Evolutionary conservation across 1,140 invertebrate species (phyloP), one percentile per base, ranked within the genome.

Genomic region (Bradynema listronoti): DNA sequence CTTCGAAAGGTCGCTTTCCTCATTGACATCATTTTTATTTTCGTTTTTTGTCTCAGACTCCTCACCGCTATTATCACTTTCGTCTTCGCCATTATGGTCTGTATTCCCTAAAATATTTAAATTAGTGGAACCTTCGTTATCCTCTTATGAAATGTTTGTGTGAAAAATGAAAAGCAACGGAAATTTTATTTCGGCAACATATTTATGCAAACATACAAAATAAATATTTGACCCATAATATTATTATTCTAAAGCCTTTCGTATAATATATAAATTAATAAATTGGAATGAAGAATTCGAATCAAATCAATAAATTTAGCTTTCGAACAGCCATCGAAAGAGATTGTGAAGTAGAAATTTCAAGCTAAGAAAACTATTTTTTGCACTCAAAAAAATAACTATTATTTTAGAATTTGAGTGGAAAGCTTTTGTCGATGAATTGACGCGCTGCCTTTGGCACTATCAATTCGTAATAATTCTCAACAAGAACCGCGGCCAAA

Each of bases 401-500:
- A n/a, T 4, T 3, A 43, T 43, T 3, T 22, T 6, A 4, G 34
- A 50, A 5, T 50, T 4, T 19, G 29, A 16, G 34, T 30, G 4
- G 47, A 50, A 50, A n/a, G 27, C n/a, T 4, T 16, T 25, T 19
- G 9, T 50, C 14, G 4, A 50, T 19, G 34, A 30, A 50, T 25
- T 50, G 27, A 9, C 34, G 29, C 16, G 47, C 47, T 9, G 19
- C 29, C 34, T 50, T 32, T 4, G 47, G 47, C 47, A 50, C 5
- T 32, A 50, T 9, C 14, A 22, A 25, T 25, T 56, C 14, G 50
- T 46, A 61, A 16, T 34, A 60, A 34, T 25, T 33, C n/a, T 76
- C 71, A 30, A 73, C 61, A 33, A 72, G 6, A 54, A 66, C 56
- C 34, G 64, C 29, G 42, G 59, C 52, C 19, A 71, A 36, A 34